Base-by-base conservation (phyloP, 2,113 vertebrate genomes). In the Hemicordylus capensis region DNA sequence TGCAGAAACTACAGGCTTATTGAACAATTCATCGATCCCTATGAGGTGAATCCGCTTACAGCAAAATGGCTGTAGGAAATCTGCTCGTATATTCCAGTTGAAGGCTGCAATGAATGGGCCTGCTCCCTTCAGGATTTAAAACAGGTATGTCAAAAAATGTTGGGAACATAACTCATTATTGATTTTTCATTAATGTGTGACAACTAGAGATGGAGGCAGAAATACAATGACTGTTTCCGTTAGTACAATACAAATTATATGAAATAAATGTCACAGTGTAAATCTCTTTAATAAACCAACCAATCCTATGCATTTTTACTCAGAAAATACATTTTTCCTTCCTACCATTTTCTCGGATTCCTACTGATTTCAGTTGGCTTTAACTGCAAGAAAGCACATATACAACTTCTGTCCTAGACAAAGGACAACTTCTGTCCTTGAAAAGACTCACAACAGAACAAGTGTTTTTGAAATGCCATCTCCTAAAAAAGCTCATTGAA, bases 71-170 rank as follows among this genome's bases (percentile, higher is more conserved):
- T 90, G 39, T 4, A 0, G 80, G 20, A 74, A 88, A 72, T 67
- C 20, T 74, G 63, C 42, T 79, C 86, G 67, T 12, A 0, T 0
- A 6, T 89, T 82, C 80, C 48, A 0, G 34, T 44, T 56, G 81
- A 93, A 24, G 61, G 86, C 24, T 26, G 61, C 2, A 11, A 84
- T 11, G 8, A 73, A 39, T 12, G 28, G 56, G 82, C 48, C 72
- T 89, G 81, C 90, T 86, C 59, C 58, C 83, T 85, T 70, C 3
- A 0, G 80, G 79, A 54, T 76, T 86, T 88, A 85, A 89, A 80
- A 75, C 91, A 96, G 96, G 96, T 97, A 91, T 1, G 91, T 96
- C 89, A 88, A 89, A 75, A 89, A 93, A 89, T 72, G 59, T 76
- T 88, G 70, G 79, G 76, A 92, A 86, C 2, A 0, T n/a, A 66